Evolutionary conservation across 2,888 invertebrate species (phyloP), one percentile per base, ranked within the genome.

Genomic region (Brenthis ino): DNA sequence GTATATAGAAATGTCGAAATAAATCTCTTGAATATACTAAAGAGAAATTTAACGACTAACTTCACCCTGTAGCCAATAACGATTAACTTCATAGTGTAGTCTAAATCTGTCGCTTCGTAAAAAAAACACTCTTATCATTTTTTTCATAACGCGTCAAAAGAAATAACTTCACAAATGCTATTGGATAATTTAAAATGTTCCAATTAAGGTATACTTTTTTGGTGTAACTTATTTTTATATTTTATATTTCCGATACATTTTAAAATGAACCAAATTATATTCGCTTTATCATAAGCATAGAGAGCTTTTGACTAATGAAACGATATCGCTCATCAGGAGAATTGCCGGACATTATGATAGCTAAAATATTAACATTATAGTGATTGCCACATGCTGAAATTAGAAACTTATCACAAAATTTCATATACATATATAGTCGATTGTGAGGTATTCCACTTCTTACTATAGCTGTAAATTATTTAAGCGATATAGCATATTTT

Each of bases 271-370:
- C 50, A 60, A 50, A 60, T 60, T 33, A 28, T 33, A 60, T 50
- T 60, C 63, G 20, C 43, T 37, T 20, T 58, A 28, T 58, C 47
- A 58, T 54, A 66, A 53, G 16, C 53, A 50, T 58, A 66, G 47
- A 54, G 24, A 48, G 57, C 61, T 63, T 63, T 66, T 63, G 43
- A 33, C 57, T 69, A 51, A 66, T 69, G 69, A 69, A 63, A 54
- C 57, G 61, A 66, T 61, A 63, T 65, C 33, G 51, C 53, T 63
- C 61, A 66, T 69, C 61, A 63, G 56, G 53, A 60, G 60, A 61
- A 65, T 65, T 61, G 66, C 37, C 50, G 24, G 54, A 66, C 48
- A 37, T 55, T 55, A 66, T 69, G 16, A 57, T 61, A 57, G 47
- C 57, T 66, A 66, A 66, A 66, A 58, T 66, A 58, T 60, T 66